Evolutionary conservation across 1,140 invertebrate species (phyloP), one percentile per base, ranked within the genome.

Genomic region (Temnothorax curvispinosus): DNA sequence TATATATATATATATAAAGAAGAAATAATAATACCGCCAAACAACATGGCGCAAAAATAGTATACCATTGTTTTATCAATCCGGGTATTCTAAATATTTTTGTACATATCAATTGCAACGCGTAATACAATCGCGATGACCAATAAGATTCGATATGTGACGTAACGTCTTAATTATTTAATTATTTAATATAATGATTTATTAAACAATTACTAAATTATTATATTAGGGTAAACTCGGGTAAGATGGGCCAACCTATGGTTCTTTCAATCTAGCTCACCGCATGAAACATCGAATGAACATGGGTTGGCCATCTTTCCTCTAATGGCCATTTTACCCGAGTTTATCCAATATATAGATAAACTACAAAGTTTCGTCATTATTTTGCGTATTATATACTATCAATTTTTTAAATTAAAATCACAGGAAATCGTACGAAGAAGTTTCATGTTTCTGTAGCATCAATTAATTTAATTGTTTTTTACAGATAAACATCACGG

Each of bases 1-100:
- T 72, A 69, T 50, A 72, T n/a, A n/a, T 27, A 27, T 27, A 27
- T 27, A 27, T 27, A 72, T 75, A 82, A 18, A 50, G 65, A 47
- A 69, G 65, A 69, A 69, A 84, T 84, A 82, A 82, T 60, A 84
- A 84, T 32, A 84, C 13, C 58, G 13, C 0, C 62, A 13, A 60
- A 47, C 15, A 32, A 74, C 41, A 58, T 1, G 13, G 18, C 4
- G 9, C 8, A 9, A 75, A 67, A 47, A 60, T 44, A 27, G 41
- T 35, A 47, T 35, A 47, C 4, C 8, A 69, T 50, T 44, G 50
- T 82, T 82, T 74, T 13, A 3, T 7, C 41, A 15, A 82, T 60
- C 27, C 2, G 38, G 13, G 0, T 74, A 58, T 50, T 82, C 27
- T 47, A 60, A 56, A 82, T 72, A 47, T 74, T 74, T 84, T 47